Percentiles rank a stretch among this genome's conserved stretches.
These are phyloP conservation scores for Coptodon bakossiorum DNA, from an alignment of 2,113 vertebrate species.

Conservation along the genomic window DNA sequence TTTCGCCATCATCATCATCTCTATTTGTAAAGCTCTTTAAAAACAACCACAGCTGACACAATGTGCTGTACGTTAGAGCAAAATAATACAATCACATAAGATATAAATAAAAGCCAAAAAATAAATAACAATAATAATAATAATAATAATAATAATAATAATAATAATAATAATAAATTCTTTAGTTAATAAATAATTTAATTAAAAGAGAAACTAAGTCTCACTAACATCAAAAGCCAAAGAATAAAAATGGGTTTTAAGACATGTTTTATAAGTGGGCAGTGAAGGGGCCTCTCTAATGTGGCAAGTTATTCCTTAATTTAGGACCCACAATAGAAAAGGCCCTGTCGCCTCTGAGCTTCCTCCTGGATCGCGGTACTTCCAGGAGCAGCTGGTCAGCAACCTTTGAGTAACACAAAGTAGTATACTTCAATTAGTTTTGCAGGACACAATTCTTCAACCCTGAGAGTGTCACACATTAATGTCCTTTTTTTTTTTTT, in stretches of 20 bases:
- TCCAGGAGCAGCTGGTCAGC: background rate
- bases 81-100: background rate
- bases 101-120: background rate
- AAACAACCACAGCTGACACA: background rate
- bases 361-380: background rate
- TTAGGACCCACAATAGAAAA: background rate
- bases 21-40: background rate
- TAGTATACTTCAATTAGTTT: background rate
- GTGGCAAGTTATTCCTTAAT: background rate
- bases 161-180: background rate
- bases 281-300: background rate
- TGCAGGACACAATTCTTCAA: background rate
- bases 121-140: too few species aligned
- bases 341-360: background rate
- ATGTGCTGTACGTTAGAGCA: background rate
- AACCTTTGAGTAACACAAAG: background rate
- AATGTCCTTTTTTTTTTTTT: background rate
- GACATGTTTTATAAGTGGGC: rapidly evolving
- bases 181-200: background rate
- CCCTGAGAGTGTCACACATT: background rate
- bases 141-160: background rate
- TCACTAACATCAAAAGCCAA: background rate
- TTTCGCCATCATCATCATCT: background rate
- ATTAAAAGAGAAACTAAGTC: background rate
- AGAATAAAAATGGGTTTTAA: background rate